Evolutionary conservation across 2,113 vertebrate genomes (phyloP), one percentile per base, ranked within the genome.

Genomic region (Zosterops lateralis): DNA sequence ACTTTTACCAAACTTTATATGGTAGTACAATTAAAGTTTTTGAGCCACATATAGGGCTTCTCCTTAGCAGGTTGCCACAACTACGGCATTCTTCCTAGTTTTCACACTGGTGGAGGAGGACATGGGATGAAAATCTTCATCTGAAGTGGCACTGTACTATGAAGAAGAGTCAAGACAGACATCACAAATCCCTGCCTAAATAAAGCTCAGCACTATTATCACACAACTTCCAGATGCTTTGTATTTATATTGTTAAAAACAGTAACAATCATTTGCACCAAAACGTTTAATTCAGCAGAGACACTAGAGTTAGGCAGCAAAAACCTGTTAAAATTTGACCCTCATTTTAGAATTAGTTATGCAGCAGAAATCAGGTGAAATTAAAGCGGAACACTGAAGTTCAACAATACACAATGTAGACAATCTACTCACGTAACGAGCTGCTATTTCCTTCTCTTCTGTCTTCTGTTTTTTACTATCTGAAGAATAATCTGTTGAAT

Each of bases 391-490:
- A 76, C 8, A 64, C 32, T 56, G 15, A 89, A 81, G 25, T 28
- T 82, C 12, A 11, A 67, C 38, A 65, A 75, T 11, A 19, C 19
- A 48, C n/a, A 87, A 56, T 15, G 58, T 44, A 93, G 79, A 84
- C 36, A 57, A 64, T 87, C 74, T 93, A 97, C 99, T 98, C 96
- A 99, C 99, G 3, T 99, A 99, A 96, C 98, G 99, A 77, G 98
- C 97, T 82, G 98, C 97, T 89, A 99, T 97, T 95, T 99, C 99
- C 86, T 99, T 99, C 82, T 99, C 99, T 78, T 99, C 99, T 6
- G 98, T 99, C 97, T 99, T 99, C 97, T 99, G 99, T 51, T 99
- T 99, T 98, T 99, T 99, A 97, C 97, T 98, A n/a, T 99, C 99
- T n/a, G 98, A 98, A 45, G 98, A 98, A 94, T 98, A 99, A 95